Conservation (phyloP, 2,797 vertebrate species). For the Lagorchestes hirsutus region DNA sequence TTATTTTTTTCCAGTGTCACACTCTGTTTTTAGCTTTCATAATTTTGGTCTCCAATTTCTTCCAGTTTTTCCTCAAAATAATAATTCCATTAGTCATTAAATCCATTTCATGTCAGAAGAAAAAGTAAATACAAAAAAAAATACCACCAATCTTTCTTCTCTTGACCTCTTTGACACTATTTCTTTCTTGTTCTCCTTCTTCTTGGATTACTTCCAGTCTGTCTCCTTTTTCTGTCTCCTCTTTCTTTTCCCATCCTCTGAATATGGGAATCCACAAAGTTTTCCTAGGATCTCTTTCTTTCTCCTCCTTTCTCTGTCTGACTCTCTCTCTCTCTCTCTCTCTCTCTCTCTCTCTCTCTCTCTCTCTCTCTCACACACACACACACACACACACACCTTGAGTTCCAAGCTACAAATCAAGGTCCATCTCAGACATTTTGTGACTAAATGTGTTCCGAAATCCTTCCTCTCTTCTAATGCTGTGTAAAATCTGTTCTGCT, state of each 20-base stretch:
- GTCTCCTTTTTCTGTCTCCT: slow-evolving; percentile 17
- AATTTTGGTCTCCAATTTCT: slow-evolving; percentile 61
- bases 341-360: not conserved
- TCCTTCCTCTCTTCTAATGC: not conserved
- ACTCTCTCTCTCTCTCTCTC: not conserved
- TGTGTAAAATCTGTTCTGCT: slow-evolving; percentile 42
- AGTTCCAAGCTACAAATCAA: not conserved
- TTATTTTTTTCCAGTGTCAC: slow-evolving; percentile 65
- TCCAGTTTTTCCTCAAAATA: slow-evolving; percentile 48
- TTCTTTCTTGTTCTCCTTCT: slow-evolving; percentile 11
- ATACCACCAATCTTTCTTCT: slow-evolving; percentile 25
- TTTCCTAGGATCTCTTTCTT: not conserved
- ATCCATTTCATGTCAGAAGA: slow-evolving; percentile 60
- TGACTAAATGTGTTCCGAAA: slow-evolving; percentile 49
- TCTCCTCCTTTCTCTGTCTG: not conserved
- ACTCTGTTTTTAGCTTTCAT: slow-evolving; percentile 71
- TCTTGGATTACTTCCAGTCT: slow-evolving; percentile 41
- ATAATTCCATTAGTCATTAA: slow-evolving; percentile 51
- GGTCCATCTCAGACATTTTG: not conserved
- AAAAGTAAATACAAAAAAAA: slow-evolving; percentile 67
- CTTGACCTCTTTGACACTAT: slow-evolving; percentile 44
- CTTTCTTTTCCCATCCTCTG: not conserved
- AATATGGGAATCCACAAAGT: not conserved
- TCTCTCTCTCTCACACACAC: not conserved
- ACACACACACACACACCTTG: no score